Evolutionary conservation across 2,113 vertebrate genomes (phyloP).

Genomic region (Gnathonemus echidnorhynchus): DNA sequence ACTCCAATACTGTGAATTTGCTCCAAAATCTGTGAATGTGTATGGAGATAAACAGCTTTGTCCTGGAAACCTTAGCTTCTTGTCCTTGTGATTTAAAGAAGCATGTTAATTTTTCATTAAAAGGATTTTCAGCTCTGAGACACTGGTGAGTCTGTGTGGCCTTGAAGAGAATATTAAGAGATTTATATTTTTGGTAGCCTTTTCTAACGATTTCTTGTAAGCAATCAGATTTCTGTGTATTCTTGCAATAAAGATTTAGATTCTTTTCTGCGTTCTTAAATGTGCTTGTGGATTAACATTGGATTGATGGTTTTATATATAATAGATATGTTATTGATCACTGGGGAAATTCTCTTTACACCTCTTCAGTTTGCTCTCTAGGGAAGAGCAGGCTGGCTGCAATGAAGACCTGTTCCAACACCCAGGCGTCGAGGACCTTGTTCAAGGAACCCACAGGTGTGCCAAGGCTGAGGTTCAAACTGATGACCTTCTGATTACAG

Average conservation of each 20-base stretch:
- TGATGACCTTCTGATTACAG: no score
- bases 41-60: not conserved
- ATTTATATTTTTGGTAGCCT: not conserved
- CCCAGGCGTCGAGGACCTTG: no score
- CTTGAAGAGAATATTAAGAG: not conserved
- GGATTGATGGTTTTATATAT: not conserved
- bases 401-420: no score
- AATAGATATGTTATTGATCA: not conserved
- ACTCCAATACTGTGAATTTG: slow-evolving; percentile 4
- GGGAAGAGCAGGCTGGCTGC: no score
- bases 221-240: not conserved
- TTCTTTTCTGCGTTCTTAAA: not conserved
- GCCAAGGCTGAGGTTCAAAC: no score
- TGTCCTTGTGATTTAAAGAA: not conserved
- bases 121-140: not conserved
- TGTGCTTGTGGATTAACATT: not conserved
- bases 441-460: no score
- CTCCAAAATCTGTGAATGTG: not conserved
- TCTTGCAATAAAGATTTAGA: not conserved
- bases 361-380: no score
- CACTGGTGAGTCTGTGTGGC: slow-evolving; percentile 9
- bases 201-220: not conserved
- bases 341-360: no score
- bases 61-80: not conserved
- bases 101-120: not conserved